These are phyloP conservation scores for Ceraclea dissimilis DNA, from an alignment of 2,888 invertebrate genomes.

Conservation along the genomic window DNA sequence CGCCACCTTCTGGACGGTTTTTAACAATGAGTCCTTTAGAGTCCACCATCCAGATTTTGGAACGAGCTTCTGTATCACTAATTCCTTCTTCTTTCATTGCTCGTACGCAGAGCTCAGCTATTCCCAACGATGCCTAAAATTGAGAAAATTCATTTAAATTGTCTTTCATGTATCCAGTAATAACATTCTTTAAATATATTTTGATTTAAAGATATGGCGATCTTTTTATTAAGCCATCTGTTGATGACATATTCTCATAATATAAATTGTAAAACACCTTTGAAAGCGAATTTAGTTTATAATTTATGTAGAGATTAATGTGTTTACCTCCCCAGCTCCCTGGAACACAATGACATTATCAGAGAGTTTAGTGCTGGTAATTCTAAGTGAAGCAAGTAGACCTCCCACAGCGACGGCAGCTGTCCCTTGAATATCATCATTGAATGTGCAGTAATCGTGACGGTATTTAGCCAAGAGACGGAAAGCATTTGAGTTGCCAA, in stretches of 20 bases:
- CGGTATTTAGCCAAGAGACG: slow-evolving; percentile 85
- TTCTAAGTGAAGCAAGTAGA: slow-evolving; percentile 73
- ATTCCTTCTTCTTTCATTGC: slow-evolving; percentile 87
- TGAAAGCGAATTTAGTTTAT: too few species aligned
- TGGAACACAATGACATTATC: slow-evolving; percentile 89
- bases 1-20: slow-evolving; percentile 73
- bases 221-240: too few species aligned
- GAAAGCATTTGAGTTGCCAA: slow-evolving; percentile 96
- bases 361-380: slow-evolving; percentile 74
- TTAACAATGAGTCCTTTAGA: slow-evolving; percentile 90
- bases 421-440: slow-evolving; percentile 98
- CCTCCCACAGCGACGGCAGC: slow-evolving; percentile 95
- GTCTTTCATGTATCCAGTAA: too few species aligned
- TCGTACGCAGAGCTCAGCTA: slow-evolving; percentile 85
- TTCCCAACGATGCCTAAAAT: slow-evolving; percentile 79
- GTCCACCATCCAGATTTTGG: slow-evolving; percentile 91
- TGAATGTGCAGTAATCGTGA: slow-evolving; percentile 87
- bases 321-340: slow-evolving; percentile 86
- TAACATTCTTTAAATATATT: too few species aligned
- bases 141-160: background rate
- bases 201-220: too few species aligned
- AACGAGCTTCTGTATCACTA: slow-evolving; percentile 64
- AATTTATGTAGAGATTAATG: too few species aligned
- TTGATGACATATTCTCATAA: too few species aligned
- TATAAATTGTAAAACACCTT: too few species aligned